Percentiles rank a stretch among this genome's conserved stretches.
These are phyloP conservation scores for Caenorhabditis sp. DNA, from an alignment of 2,888 invertebrate species.

Conservation along the genomic window DNA sequence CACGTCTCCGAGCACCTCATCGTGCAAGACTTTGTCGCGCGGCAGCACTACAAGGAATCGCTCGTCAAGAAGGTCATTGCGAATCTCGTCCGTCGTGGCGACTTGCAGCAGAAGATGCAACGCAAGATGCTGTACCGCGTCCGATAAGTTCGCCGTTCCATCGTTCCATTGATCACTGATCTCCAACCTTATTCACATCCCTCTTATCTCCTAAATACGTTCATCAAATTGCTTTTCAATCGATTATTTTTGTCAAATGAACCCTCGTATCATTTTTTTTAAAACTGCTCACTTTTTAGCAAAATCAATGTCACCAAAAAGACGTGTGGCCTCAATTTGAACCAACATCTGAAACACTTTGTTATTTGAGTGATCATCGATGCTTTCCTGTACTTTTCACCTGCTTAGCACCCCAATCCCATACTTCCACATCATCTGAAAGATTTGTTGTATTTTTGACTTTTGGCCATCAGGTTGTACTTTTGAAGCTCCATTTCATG, in stretches of 20 bases:
- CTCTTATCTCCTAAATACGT: neutral
- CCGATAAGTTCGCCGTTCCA: constrained; percentile 81
- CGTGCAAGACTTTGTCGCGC: constrained; percentile 86
- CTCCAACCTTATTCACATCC: neutral
- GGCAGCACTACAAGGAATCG: constrained; percentile 88
- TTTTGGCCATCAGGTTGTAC: too few relatives aligned
- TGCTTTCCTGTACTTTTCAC: too few relatives aligned
- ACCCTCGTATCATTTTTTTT: neutral
- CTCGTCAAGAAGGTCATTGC: constrained; percentile 90
- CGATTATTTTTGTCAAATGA: constrained; percentile 11
- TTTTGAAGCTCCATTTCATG: too few relatives aligned
- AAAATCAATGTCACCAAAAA: too few relatives aligned
- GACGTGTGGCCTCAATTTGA: too few relatives aligned
- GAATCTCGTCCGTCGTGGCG: constrained; percentile 94
- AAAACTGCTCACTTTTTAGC: too few relatives aligned
- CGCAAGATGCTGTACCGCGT: constrained; percentile 95
- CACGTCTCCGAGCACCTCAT: constrained; percentile 89
- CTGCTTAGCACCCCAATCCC: too few relatives aligned
- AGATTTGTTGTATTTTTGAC: too few relatives aligned
- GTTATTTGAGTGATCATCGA: too few relatives aligned
- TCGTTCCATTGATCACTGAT: neutral
- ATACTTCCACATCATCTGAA: too few relatives aligned
- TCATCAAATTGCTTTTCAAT: constrained; percentile 2
- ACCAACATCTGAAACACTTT: too few relatives aligned
- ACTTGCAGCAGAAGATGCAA: constrained; percentile 95